A percentile compares a stretch with the other conserved stretches of the same genome.
Evolutionary conservation across 2,888 invertebrate species (phyloP).

Genomic region (Drosophila neoperkinsi): DNA sequence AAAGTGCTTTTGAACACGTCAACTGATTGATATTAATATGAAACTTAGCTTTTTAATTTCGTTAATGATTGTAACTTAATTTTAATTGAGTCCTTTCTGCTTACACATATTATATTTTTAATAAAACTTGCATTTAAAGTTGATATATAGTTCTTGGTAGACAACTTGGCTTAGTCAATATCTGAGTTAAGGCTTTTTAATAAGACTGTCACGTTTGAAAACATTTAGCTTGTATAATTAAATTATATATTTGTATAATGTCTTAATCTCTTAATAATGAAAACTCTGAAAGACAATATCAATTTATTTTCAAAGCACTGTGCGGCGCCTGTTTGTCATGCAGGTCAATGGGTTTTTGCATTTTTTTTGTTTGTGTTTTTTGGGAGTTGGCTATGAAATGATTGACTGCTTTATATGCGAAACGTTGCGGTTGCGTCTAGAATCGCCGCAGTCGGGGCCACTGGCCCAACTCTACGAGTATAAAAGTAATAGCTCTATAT

Average conservation of each 20-base stretch:
- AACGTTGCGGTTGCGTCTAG: constrained; percentile 54
- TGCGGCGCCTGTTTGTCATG: constrained; percentile 74
- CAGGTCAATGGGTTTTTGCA: constrained; percentile 54
- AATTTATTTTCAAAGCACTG: constrained; percentile 40
- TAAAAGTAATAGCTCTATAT: constrained; percentile 68
- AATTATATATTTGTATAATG: not conserved
- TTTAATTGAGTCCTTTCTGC: not conserved
- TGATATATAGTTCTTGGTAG: not conserved
- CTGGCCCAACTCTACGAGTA: constrained; percentile 37
- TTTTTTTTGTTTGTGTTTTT: constrained; percentile 6
- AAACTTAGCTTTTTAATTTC: not conserved
- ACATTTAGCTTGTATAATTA: not conserved
- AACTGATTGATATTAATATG: not conserved
- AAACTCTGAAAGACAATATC: not conserved
- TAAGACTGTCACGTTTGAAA: not conserved
- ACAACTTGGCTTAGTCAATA: not conserved
- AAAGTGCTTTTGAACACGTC: not conserved
- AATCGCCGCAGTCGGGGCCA: constrained; percentile 49
- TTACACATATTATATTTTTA: not conserved
- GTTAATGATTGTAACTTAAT: not conserved
- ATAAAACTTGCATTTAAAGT: not conserved
- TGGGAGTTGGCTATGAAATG: constrained; percentile 51
- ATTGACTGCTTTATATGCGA: constrained; percentile 73
- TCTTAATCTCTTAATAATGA: not conserved
- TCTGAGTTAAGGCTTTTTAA: not conserved